A percentile compares a stretch with the other conserved stretches of the same genome.
Evolutionary conservation across 2,797 vertebrate species (phyloP).

Genomic region (Spondyliosoma cantharus): DNA sequence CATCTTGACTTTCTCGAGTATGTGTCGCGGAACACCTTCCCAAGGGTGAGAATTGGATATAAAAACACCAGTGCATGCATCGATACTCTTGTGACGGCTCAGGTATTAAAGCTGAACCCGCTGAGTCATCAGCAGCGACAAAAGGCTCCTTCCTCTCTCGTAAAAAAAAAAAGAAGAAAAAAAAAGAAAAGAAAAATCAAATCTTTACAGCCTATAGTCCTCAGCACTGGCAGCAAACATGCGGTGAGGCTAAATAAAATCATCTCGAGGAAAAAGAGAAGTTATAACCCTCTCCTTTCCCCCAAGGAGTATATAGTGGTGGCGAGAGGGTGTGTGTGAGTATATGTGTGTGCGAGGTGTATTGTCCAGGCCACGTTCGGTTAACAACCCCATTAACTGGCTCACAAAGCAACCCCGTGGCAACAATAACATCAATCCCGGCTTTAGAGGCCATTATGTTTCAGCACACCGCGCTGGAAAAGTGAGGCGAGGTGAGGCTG

Average conservation of each 20-base stretch:
- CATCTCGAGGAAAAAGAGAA: constrained; percentile 63
- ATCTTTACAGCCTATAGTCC: constrained; percentile 48
- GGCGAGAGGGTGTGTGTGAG: constrained; percentile 34
- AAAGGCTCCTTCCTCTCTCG: constrained; percentile 54
- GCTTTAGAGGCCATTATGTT: constrained; percentile 76
- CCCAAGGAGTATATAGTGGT: constrained; percentile 37
- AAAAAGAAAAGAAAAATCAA: constrained; percentile 26
- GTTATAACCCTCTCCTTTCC: constrained; percentile 44
- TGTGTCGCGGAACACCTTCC: constrained; percentile 21
- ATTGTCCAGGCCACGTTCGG: constrained; percentile 75
- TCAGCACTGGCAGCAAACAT: constrained; percentile 51
- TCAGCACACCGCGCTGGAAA: constrained; percentile 19
- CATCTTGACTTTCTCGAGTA: constrained; percentile 14
- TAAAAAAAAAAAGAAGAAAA: constrained; percentile 39
- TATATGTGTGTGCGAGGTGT: constrained; percentile 46
- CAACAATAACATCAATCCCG: constrained; percentile 78
- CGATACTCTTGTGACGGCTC: constrained; percentile 56
- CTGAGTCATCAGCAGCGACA: constrained; percentile 65
- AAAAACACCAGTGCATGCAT: constrained; percentile 59
- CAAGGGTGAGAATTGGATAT: constrained; percentile 54
- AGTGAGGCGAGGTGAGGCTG: constrained; percentile 54
- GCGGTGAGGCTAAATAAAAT: constrained; percentile 66
- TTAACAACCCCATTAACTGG: constrained; percentile 82
- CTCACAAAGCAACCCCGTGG: constrained; percentile 77
- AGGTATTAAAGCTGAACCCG: constrained; percentile 58